Evolutionary conservation across 1,140 invertebrate genomes (phyloP).

Genomic region (Phthorimaea operculella): DNA sequence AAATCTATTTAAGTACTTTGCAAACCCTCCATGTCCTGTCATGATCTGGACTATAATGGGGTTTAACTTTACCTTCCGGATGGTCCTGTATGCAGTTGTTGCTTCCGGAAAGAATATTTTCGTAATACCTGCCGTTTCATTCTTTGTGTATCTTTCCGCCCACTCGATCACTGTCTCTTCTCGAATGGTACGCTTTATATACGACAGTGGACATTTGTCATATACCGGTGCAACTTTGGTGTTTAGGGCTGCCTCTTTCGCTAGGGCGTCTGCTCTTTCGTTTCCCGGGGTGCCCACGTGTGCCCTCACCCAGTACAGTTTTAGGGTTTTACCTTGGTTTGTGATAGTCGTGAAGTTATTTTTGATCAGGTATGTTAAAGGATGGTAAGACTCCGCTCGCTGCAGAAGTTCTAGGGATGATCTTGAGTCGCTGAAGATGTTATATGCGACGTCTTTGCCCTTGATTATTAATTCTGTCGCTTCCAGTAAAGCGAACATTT

Average conservation of each 20-base stretch:
- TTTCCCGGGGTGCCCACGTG: neutral
- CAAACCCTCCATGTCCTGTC: constrained; percentile 7
- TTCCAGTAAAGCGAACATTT: neutral
- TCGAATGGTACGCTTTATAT: neutral
- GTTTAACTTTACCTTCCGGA: neutral
- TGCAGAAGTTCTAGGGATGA: neutral
- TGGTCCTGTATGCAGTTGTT: neutral
- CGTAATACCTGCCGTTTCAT: neutral
- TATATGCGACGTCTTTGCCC: neutral
- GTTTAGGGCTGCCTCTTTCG: constrained; percentile 5
- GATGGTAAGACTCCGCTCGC: neutral
- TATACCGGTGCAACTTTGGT: neutral
- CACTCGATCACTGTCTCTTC: neutral
- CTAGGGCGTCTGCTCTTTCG: constrained; percentile 3
- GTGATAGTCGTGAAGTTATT: neutral
- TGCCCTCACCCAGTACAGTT: constrained; percentile 2
- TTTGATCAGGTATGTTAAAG: neutral
- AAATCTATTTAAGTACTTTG: constrained; percentile 2
- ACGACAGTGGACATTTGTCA: neutral
- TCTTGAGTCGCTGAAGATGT: constrained; percentile 1
- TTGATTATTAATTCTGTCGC: neutral
- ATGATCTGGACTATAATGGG: neutral
- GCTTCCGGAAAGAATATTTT: constrained; percentile 6
- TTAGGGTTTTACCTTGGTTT: neutral
- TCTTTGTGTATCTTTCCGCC: neutral